phyloP scores from a whole-genome alignment of 1,140 invertebrate genomes.

The Oscheius sp. region DNA sequence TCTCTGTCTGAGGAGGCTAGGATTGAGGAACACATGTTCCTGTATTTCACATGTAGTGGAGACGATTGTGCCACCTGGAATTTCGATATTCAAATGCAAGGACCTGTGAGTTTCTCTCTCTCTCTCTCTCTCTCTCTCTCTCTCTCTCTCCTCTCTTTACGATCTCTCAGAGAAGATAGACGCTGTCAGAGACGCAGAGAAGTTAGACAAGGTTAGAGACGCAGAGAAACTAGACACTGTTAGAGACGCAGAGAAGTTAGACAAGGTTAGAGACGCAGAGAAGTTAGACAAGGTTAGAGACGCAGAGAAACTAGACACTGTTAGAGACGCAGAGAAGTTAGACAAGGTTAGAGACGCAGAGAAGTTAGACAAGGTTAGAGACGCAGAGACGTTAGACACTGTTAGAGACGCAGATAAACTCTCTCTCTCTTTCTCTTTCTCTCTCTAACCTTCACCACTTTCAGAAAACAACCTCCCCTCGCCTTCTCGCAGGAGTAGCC shows the following conservation, averaged over 20 bases:
- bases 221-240: too few species aligned
- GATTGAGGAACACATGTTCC: conserved; percentile 27
- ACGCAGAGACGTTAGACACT: neutral
- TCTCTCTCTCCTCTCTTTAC: too few species aligned
- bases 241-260: conserved; percentile 17
- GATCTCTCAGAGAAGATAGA: too few species aligned
- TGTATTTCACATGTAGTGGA: conserved; percentile 18
- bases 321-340: conserved; percentile 17
- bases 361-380: too few species aligned
- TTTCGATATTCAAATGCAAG: conserved; percentile 19
- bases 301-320: too few species aligned
- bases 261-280: neutral
- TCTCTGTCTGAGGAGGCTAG: conserved; percentile 4
- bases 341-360: neutral
- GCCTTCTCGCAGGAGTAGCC: conserved; percentile 23
- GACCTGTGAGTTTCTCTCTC: neutral
- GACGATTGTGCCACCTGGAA: conserved; percentile 33
- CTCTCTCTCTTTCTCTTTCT: too few species aligned
- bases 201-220: neutral
- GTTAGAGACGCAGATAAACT: neutral
- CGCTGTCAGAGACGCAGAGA: too few species aligned
- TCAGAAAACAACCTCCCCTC: conserved; percentile 2
- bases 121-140: too few species aligned
- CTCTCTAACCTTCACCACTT: neutral
- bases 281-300: too few species aligned